Conservation (phyloP, 2,888 invertebrate species). For the Dromius quadrimaculatus region DNA sequence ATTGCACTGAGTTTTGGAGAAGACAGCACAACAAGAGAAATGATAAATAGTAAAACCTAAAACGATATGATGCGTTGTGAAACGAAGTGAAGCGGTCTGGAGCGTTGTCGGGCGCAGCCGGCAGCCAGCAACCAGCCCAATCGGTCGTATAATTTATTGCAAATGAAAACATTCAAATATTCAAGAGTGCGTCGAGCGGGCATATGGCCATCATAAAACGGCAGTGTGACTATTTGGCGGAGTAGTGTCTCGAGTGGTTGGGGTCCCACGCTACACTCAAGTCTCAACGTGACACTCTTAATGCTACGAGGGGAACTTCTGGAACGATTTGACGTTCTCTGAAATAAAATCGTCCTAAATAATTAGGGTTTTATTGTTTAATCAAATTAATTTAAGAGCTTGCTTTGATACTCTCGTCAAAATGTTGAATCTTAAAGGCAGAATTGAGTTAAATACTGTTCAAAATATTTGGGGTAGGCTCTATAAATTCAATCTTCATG, state of each 20-base stretch:
- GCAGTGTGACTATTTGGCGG: slow-evolving; percentile 43
- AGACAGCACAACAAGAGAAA: not conserved
- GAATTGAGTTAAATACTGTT: slow-evolving; percentile 8
- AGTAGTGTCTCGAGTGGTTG: slow-evolving; percentile 27
- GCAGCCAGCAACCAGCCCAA: slow-evolving; percentile 38
- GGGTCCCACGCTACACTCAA: not conserved
- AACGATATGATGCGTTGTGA: not conserved
- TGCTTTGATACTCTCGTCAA: slow-evolving; percentile 15
- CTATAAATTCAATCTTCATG: not conserved
- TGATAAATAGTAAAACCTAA: not conserved
- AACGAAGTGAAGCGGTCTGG: not conserved
- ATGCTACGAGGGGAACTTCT: slow-evolving; percentile 1
- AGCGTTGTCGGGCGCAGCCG: slow-evolving; percentile 1
- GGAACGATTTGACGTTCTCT: slow-evolving; percentile 29
- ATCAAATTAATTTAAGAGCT: slow-evolving; percentile 17
- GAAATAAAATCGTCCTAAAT: slow-evolving; percentile 33
- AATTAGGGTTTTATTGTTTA: slow-evolving; percentile 33
- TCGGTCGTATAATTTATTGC: slow-evolving; percentile 58
- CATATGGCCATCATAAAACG: slow-evolving; percentile 56
- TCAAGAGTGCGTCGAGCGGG: slow-evolving; percentile 56
- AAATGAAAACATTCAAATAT: slow-evolving; percentile 60
- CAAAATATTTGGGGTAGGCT: no score
- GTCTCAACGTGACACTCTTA: not conserved
- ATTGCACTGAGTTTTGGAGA: no score
- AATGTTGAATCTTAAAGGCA: slow-evolving; percentile 8